A percentile compares a stretch with the other conserved stretches of the same genome.
Evolutionary conservation across 2,888 invertebrate species (phyloP).

Genomic region (Lithophane semibrunnea): DNA sequence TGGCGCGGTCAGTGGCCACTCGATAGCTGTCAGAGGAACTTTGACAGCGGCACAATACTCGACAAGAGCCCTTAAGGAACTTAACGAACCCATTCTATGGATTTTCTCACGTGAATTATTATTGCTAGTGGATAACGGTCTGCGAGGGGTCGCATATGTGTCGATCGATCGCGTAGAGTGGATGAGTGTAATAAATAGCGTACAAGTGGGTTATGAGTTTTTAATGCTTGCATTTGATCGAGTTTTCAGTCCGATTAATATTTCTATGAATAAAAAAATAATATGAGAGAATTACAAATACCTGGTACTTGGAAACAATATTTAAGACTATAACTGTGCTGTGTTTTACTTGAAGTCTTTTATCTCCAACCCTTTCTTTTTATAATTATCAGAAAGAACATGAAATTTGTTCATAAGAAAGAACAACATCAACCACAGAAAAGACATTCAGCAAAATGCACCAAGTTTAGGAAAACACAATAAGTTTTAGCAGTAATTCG

Average conservation of each 20-base stretch:
- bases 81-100: slow-evolving; percentile 89
- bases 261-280: background rate
- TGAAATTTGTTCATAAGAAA: slow-evolving; percentile 1
- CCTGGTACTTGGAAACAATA: background rate
- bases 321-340: background rate
- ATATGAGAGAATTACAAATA: background rate
- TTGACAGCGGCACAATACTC: slow-evolving; percentile 84
- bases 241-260: background rate
- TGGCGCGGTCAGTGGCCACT: slow-evolving; percentile 76
- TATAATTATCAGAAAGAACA: background rate
- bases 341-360: background rate
- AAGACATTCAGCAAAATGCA: slow-evolving; percentile 41
- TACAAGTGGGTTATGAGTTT: slow-evolving; percentile 20
- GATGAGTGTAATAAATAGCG: slow-evolving; percentile 44
- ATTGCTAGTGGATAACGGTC: slow-evolving; percentile 64
- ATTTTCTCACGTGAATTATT: slow-evolving; percentile 88
- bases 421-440: slow-evolving; percentile 25
- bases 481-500: slow-evolving; percentile 60
- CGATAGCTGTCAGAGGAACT: slow-evolving; percentile 77
- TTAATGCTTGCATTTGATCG: slow-evolving; percentile 11
- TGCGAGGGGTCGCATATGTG: slow-evolving; percentile 59
- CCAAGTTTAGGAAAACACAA: slow-evolving; percentile 49
- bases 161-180: slow-evolving; percentile 57
- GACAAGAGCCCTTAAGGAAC: slow-evolving; percentile 83
- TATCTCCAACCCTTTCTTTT: slow-evolving; percentile 13